These are phyloP conservation scores for Stegastes partitus DNA, from an alignment of 2,113 vertebrate genomes.

Conservation along the genomic window DNA sequence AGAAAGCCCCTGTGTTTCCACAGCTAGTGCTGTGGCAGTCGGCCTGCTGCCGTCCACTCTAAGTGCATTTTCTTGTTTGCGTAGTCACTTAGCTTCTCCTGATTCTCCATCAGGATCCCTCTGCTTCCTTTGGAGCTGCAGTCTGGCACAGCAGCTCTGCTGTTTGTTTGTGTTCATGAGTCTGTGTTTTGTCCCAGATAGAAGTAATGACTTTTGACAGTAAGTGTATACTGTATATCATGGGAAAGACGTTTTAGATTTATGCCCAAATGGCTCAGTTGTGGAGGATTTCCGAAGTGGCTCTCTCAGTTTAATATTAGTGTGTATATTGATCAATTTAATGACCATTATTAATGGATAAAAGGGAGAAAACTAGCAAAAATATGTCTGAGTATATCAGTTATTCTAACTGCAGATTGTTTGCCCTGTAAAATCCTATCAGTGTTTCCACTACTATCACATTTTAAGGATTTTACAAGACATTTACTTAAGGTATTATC, in stretches of 20 bases:
- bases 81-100: conserved; percentile 15
- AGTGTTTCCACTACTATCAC: no score
- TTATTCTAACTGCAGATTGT: no score
- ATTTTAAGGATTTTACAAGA: no score
- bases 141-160: conserved; percentile 5
- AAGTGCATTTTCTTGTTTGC: not conserved
- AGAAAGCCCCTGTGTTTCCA: no score
- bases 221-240: not conserved
- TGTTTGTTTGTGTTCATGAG: not conserved
- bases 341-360: no score
- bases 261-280: not conserved
- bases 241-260: not conserved
- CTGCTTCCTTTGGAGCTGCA: conserved; percentile 22
- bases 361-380: no score
- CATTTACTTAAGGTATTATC: no score
- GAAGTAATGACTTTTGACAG: conserved; percentile 2
- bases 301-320: not conserved
- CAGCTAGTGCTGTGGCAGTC: no score
- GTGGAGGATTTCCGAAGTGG: conserved; percentile 4
- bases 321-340: no score
- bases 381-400: no score
- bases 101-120: conserved; percentile 36
- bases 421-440: no score
- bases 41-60: not conserved
- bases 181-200: conserved; percentile 6